phyloP scores from a whole-genome alignment of 2,888 invertebrate species.

The Cephus pygmeus region DNA sequence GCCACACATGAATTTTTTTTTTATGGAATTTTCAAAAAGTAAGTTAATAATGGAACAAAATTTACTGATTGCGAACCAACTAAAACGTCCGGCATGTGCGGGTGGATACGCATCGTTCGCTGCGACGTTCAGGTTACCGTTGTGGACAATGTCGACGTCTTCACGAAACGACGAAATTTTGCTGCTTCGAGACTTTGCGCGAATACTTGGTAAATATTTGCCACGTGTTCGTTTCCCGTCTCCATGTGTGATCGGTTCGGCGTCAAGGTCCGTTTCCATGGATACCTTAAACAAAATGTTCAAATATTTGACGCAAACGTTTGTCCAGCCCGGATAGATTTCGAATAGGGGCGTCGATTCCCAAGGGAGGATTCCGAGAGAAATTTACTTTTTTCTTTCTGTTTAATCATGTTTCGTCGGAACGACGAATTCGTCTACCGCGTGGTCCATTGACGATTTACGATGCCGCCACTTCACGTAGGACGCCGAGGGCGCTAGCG shows the following conservation, averaged over 20 bases:
- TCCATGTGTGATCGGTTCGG: neutral
- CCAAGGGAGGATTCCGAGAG: neutral
- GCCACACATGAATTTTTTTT: neutral
- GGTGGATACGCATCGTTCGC: neutral
- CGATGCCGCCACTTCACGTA: neutral
- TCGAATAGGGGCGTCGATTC: neutral
- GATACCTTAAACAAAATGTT: conserved; percentile 46
- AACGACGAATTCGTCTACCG: neutral
- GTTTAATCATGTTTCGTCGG: neutral
- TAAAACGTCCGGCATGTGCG: neutral
- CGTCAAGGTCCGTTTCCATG: conserved; percentile 44
- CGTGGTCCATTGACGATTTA: too few relatives aligned
- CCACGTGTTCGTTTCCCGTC: conserved; percentile 43
- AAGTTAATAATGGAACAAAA: neutral
- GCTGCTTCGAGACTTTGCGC: conserved; percentile 30
- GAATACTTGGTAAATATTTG: conserved; percentile 54
- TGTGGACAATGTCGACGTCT: neutral
- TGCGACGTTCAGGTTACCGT: neutral
- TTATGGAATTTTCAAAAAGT: neutral
- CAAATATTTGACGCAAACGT: conserved; percentile 40
- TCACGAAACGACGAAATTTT: neutral
- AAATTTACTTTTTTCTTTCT: neutral
- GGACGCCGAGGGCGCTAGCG: neutral
- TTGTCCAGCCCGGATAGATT: conserved; percentile 25
- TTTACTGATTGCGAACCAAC: neutral